Evolutionary conservation across 2,113 vertebrate species (phyloP).

Genomic region (Gorsachius goisagi): DNA sequence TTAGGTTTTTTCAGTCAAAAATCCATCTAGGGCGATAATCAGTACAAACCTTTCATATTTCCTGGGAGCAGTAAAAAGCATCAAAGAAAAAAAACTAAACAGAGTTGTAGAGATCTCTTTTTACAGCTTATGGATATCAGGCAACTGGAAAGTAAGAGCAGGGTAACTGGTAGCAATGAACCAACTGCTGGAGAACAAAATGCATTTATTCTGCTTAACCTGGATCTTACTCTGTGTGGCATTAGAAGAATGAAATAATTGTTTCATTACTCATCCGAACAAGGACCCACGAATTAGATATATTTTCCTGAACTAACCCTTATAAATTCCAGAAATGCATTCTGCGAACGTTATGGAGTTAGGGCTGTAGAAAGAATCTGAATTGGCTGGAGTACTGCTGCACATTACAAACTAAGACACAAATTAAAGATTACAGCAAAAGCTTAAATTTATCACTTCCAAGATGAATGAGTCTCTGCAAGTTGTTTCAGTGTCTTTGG

Average conservation of each 20-base stretch:
- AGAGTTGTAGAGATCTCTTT: background rate
- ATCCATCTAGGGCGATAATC: background rate
- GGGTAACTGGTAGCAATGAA: background rate
- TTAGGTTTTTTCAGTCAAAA: background rate
- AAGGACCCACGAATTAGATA: background rate
- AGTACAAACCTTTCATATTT: background rate
- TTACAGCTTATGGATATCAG: background rate
- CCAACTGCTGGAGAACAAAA: background rate
- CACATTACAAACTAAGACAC: background rate
- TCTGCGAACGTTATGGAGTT: background rate
- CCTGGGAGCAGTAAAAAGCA: background rate
- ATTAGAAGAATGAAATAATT: background rate
- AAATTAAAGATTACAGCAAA: background rate
- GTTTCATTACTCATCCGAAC: background rate
- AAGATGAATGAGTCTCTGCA: background rate
- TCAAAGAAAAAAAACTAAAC: background rate
- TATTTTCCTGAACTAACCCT: background rate
- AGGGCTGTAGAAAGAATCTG: background rate
- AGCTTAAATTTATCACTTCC: background rate
- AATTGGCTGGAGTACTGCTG: background rate
- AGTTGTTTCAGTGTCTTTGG: background rate
- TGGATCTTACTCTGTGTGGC: background rate
- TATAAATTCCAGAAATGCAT: background rate
- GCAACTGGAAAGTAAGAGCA: background rate
- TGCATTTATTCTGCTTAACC: background rate